Percentiles rank a stretch among this genome's conserved stretches.
These are phyloP conservation scores for Oegoconia quadripuncta DNA, from an alignment of 2,888 invertebrate species.

Conservation along the genomic window DNA sequence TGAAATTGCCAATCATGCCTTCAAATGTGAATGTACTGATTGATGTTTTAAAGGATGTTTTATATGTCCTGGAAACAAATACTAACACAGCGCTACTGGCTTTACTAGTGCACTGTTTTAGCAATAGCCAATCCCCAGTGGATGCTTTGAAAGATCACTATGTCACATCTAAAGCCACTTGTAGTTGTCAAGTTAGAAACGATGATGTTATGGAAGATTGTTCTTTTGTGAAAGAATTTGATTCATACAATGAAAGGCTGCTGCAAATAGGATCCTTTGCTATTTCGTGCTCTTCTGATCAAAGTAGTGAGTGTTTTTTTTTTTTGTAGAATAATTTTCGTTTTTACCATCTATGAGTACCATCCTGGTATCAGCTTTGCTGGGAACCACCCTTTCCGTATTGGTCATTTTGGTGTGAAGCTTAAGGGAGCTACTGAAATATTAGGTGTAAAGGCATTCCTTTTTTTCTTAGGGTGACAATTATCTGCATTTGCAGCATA, in stretches of 20 bases:
- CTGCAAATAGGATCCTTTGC: slow-evolving; percentile 85
- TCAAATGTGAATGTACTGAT: slow-evolving; percentile 75
- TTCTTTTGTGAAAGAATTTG: slow-evolving; percentile 79
- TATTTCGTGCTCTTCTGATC: slow-evolving; percentile 76
- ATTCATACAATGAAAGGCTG: slow-evolving; percentile 82
- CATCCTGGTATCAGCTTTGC: no score
- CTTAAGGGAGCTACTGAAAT: no score
- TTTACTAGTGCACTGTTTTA: slow-evolving; percentile 69
- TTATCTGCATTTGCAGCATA: no score
- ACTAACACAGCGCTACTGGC: slow-evolving; percentile 82
- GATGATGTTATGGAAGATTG: slow-evolving; percentile 63
- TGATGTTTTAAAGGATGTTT: slow-evolving; percentile 79
- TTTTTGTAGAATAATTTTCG: slow-evolving; percentile 5
- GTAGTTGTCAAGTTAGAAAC: slow-evolving; percentile 37
- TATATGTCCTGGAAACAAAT: slow-evolving; percentile 82
- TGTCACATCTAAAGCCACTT: slow-evolving; percentile 28
- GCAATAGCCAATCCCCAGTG: slow-evolving; percentile 44
- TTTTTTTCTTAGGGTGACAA: no score
- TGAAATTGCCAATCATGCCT: slow-evolving; percentile 63
- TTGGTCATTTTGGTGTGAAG: no score
- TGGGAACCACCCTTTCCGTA: no score
- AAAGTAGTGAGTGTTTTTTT: slow-evolving; percentile 46
- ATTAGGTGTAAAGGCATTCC: no score
- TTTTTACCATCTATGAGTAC: no score
- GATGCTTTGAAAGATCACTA: slow-evolving; percentile 52